Evolutionary conservation across 2,888 invertebrate genomes (phyloP), one percentile per base, ranked within the genome.

Genomic region (Ornithoptera priamus): DNA sequence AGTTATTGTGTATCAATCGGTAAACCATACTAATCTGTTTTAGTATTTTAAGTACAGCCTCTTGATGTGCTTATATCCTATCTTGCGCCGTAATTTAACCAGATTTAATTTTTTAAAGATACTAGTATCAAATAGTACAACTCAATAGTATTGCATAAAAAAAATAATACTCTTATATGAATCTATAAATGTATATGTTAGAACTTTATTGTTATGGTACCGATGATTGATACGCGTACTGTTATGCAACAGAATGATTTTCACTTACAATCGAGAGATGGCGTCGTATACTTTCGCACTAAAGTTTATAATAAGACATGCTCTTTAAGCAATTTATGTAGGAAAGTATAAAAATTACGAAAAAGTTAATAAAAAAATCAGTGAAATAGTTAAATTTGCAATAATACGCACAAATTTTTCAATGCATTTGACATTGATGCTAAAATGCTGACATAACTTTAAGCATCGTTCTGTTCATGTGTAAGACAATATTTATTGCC

Each of bases 181-280:
- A 50, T 18, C 15, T 50, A 17, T 50, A 50, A 17, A 18, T 50
- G 17, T 17, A 50, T 50, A 50, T 50, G 18, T 50, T 15, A 50
- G 17, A 50, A 50, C 50, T 50, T 39, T 15, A 50, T 50, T 50
- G 50, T 50, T 50, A 17, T 15, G 50, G 50, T 17, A 57, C 20
- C 18, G 57, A 20, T 22, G 10, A n/a, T 57, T 18, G 57, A 20
- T 20, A 57, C 57, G 18, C 7, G 57, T 57, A 18, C n/a, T 24
- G 5, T 53, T 24, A 63, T 10, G 22, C 24, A 22, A 53, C 12
- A 12, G 8, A n/a, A 12, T 36, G 10, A 8, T 53, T 53, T 56
- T 12, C 18, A 53, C 24, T 36, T 30, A 30, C 53, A 63, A 63
- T 46, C 36, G 30, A 30, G 15, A 63, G 63, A 63, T 63, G 63